Conservation (phyloP, 2,113 vertebrate species). For the Gavia stellata region DNA sequence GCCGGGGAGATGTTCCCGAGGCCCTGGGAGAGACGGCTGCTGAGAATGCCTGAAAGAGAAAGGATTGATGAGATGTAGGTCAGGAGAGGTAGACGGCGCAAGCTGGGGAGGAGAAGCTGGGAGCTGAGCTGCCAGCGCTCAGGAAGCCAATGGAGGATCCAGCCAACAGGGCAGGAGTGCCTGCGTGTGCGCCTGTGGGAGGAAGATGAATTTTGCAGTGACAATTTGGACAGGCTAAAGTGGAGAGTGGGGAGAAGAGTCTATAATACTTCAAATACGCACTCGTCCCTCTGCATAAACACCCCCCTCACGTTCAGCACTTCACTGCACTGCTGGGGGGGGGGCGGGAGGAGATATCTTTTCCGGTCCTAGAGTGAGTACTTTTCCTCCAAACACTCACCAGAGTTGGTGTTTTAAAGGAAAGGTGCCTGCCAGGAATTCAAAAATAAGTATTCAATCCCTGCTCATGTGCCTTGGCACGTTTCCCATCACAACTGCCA, state of each 20-base stretch:
- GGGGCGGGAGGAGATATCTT: neutral
- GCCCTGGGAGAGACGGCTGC: neutral
- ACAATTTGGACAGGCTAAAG: neutral
- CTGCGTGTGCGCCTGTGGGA: neutral
- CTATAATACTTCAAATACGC: neutral
- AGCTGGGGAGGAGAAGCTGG: neutral
- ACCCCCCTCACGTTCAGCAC: neutral
- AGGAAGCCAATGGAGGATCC: neutral
- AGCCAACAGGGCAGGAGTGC: neutral
- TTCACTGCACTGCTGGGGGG: neutral
- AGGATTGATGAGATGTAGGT: neutral
- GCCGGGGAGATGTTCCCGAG: fast-evolving
- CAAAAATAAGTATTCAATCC: constrained; percentile 26
- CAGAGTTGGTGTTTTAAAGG: neutral
- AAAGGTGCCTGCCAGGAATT: constrained; percentile 59
- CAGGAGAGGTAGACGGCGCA: neutral
- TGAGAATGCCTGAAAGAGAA: neutral
- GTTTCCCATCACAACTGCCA: constrained; percentile 40
- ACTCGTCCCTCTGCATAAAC: neutral
- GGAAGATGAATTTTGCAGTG: neutral
- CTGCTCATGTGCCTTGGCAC: constrained; percentile 52
- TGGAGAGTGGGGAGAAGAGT: neutral
- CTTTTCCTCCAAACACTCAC: constrained; percentile 36
- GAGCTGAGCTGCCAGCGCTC: neutral
- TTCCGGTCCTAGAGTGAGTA: neutral